These are phyloP conservation scores for Folsomia manolachei DNA, from an alignment of 2,888 invertebrate genomes.

Conservation along the genomic window DNA sequence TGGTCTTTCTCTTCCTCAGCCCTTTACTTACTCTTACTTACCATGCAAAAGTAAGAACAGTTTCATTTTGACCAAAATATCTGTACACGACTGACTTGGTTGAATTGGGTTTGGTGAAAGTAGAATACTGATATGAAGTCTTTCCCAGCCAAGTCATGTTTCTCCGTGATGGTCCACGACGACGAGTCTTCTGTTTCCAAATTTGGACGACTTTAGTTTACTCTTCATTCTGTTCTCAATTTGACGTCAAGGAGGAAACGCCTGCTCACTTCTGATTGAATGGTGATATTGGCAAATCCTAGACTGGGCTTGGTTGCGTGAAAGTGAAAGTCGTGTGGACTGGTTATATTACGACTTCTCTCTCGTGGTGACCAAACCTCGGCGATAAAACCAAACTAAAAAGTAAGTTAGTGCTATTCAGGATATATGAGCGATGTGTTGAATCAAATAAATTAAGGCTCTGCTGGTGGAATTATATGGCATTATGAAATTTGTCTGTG, in stretches of 20 bases:
- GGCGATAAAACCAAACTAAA: not conserved
- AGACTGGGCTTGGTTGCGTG: too few species aligned
- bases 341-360: not conserved
- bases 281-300: too few species aligned
- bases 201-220: not conserved
- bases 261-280: slow-evolving; percentile 2
- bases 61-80: not conserved
- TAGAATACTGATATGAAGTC: not conserved
- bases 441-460: too few species aligned
- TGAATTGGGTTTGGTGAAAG: not conserved
- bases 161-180: not conserved
- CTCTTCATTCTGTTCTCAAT: too few species aligned
- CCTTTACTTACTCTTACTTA: too few species aligned
- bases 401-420: too few species aligned
- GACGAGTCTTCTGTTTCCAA: not conserved
- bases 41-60: not conserved
- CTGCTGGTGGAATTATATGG: too few species aligned
- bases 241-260: slow-evolving; percentile 3
- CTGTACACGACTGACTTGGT: not conserved
- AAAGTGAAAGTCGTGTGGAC: not conserved
- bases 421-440: too few species aligned
- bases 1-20: slow-evolving; percentile 46
- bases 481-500: too few species aligned
- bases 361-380: not conserved
- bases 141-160: slow-evolving; percentile 19